Percentiles rank a stretch among this genome's conserved stretches.
These are phyloP conservation scores for Halocaridina rubra DNA, from an alignment of 2,888 invertebrate genomes.

Conservation along the genomic window DNA sequence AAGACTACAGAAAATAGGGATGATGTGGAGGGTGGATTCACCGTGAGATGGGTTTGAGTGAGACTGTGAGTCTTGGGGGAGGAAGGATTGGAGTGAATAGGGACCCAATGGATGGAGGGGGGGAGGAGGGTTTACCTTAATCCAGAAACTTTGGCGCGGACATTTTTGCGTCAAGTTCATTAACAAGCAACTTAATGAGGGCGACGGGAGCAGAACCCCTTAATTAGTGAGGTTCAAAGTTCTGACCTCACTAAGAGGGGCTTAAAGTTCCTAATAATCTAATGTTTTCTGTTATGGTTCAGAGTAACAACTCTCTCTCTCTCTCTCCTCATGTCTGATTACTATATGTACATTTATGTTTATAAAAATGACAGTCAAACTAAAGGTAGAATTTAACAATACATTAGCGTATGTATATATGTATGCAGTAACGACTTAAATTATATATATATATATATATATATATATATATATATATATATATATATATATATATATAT, in stretches of 20 bases:
- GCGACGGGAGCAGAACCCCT: neutral
- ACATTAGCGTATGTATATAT: neutral
- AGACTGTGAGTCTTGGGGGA: no score
- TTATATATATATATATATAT: neutral
- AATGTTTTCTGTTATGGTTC: neutral
- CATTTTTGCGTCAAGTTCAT: constrained; percentile 23
- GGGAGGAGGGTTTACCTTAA: neutral
- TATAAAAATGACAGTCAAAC: no score
- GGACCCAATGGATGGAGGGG: neutral
- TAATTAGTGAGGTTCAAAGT: neutral
- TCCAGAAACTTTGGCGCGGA: constrained; percentile 4
- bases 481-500: constrained; percentile 25
- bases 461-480: constrained; percentile 27
- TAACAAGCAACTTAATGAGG: constrained; percentile 18
- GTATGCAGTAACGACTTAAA: no score
- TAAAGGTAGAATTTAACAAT: no score
- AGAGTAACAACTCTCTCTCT: neutral
- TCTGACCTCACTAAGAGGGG: neutral
- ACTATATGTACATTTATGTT: no score
- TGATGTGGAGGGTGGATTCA: no score
- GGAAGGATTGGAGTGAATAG: no score
- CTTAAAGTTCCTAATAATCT: neutral
- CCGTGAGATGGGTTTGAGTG: no score
- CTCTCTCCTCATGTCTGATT: no score
- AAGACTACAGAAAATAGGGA: no score